Evolutionary conservation across 2,797 vertebrate genomes (phyloP).

Genomic region (Phalanger gymnotis): DNA sequence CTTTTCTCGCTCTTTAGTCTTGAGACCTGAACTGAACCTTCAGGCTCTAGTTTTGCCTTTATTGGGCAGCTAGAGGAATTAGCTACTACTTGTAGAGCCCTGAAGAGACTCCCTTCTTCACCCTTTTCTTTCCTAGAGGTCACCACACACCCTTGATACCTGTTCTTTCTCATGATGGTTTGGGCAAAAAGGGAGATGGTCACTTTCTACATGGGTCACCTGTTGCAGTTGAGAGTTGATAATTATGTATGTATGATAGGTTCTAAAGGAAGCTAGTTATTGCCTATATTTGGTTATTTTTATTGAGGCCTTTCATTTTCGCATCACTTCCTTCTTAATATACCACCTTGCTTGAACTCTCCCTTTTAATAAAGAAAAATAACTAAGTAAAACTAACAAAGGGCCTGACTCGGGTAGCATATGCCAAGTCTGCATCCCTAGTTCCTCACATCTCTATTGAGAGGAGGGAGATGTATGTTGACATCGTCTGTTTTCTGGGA

Average conservation of each 20-base stretch:
- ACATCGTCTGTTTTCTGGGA: not conserved
- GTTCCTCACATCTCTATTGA: not conserved
- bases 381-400: not conserved
- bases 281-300: not conserved
- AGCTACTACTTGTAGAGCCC: not conserved
- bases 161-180: not conserved
- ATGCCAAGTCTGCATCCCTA: not conserved
- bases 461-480: not conserved
- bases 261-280: not conserved
- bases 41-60: not conserved
- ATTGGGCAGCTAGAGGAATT: not conserved
- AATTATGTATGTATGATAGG: not conserved
- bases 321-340: not conserved
- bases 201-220: not conserved
- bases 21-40: not conserved
- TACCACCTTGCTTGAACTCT: not conserved
- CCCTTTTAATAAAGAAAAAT: not conserved
- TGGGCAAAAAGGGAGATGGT: not conserved
- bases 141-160: fast-evolving
- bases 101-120: not conserved
- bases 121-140: not conserved
- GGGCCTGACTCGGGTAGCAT: not conserved
- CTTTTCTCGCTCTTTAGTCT: not conserved
- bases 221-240: not conserved
- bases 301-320: not conserved